Percentiles rank a stretch among this genome's conserved stretches.
Conservation (phyloP, 2,888 invertebrate species). For the Drosophila diplacantha region DNA sequence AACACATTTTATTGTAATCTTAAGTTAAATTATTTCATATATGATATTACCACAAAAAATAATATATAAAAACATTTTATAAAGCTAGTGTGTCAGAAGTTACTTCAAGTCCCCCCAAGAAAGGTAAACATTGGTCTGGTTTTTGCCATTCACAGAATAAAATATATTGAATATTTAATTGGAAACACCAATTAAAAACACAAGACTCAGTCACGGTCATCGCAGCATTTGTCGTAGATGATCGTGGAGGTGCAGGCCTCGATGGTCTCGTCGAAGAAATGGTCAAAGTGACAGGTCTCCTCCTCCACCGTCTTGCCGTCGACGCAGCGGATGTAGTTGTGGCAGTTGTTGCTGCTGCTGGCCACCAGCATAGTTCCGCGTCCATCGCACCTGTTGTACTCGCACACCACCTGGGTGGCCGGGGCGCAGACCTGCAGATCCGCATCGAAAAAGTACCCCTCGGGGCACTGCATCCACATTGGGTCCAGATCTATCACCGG, state of each 20-base stretch:
- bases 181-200: not conserved
- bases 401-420: conserved; percentile 58
- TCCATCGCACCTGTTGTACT: conserved; percentile 73
- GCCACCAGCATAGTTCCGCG: conserved; percentile 63
- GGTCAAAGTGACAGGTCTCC: conserved; percentile 57
- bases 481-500: conserved; percentile 60
- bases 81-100: not conserved
- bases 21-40: not conserved
- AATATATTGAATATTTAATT: conserved; percentile 6
- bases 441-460: conserved; percentile 63
- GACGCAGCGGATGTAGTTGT: conserved; percentile 62
- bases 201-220: conserved; percentile 47
- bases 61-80: not conserved
- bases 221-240: conserved; percentile 65
- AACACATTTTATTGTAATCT: no score
- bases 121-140: not conserved
- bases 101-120: not conserved
- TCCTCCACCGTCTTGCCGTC: conserved; percentile 44
- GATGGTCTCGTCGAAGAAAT: conserved; percentile 68
- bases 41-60: not conserved
- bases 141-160: conserved; percentile 7
- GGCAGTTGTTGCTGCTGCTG: conserved; percentile 64
- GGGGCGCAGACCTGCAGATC: conserved; percentile 42
- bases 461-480: conserved; percentile 65
- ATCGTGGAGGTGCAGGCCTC: conserved; percentile 56